A percentile compares a stretch with the other conserved stretches of the same genome.
Evolutionary conservation across 2,113 vertebrate species (phyloP).

Genomic region (Murina feae): DNA sequence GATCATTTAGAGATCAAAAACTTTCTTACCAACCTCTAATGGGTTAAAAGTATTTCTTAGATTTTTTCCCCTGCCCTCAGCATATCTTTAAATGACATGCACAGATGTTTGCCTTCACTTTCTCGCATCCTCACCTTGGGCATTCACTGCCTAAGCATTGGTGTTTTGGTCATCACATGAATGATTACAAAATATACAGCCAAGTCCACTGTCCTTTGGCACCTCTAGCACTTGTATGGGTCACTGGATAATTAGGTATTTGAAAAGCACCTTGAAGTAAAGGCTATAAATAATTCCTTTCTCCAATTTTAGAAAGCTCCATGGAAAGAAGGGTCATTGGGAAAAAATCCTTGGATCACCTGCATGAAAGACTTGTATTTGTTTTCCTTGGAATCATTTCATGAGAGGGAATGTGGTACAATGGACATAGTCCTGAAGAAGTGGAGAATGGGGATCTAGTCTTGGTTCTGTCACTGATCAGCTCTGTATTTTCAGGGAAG

Average conservation of each 20-base stretch:
- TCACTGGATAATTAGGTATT: conserved; percentile 73
- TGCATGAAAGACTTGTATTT: conserved; percentile 16
- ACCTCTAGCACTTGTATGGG: conserved; percentile 51
- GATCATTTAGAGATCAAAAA: conserved; percentile 14
- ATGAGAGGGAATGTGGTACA: not conserved
- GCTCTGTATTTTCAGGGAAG: not conserved
- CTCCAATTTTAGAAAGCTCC: conserved; percentile 69
- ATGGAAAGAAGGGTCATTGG: conserved; percentile 58
- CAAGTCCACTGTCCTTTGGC: conserved; percentile 58
- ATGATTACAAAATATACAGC: conserved; percentile 46
- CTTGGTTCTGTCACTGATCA: not conserved
- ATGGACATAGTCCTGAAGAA: not conserved
- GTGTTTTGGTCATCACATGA: conserved; percentile 53
- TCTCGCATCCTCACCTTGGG: conserved; percentile 39
- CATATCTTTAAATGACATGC: conserved; percentile 60
- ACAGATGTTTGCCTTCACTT: conserved; percentile 68
- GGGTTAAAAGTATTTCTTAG: conserved; percentile 29
- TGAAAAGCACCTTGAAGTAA: conserved; percentile 76
- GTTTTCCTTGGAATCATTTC: conserved; percentile 42
- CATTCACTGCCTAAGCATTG: conserved; percentile 46
- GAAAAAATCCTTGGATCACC: conserved; percentile 64
- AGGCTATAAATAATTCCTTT: conserved; percentile 71
- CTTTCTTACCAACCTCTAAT: conserved; percentile 11
- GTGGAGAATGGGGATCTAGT: not conserved
- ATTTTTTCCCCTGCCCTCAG: conserved; percentile 6